phyloP scores from a whole-genome alignment of 2,888 invertebrate species.

The Prosapia bicincta region DNA sequence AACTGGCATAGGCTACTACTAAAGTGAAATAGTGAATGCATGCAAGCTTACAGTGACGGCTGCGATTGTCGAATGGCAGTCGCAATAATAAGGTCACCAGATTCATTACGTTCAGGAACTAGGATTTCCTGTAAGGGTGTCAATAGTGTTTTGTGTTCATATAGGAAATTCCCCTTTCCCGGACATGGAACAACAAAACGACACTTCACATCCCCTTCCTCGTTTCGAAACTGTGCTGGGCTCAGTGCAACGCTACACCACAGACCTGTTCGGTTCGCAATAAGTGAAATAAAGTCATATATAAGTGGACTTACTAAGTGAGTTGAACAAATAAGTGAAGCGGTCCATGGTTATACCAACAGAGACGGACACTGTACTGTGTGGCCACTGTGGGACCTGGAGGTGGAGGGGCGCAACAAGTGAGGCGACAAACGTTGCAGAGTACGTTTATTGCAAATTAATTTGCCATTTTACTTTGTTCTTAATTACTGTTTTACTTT shows the following conservation, averaged over 20 bases:
- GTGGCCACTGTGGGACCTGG: not conserved
- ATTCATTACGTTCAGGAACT: not conserved
- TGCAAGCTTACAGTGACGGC: too few relatives aligned
- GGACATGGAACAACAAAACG: conserved; percentile 9
- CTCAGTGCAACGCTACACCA: not conserved
- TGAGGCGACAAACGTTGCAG: not conserved
- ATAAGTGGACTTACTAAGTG: not conserved
- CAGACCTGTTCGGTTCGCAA: not conserved
- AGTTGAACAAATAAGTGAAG: not conserved
- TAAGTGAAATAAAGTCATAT: not conserved
- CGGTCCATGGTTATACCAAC: not conserved
- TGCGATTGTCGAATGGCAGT: not conserved
- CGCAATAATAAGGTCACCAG: not conserved
- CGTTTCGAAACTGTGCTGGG: conserved; percentile 17
- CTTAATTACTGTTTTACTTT: too few relatives aligned
- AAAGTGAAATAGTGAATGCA: too few relatives aligned
- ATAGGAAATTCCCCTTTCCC: conserved; percentile 16
- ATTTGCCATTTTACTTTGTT: too few relatives aligned
- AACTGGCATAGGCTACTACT: too few relatives aligned
- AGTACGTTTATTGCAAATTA: too few relatives aligned
- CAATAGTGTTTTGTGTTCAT: not conserved
- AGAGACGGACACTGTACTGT: not conserved
- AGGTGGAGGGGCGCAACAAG: not conserved
- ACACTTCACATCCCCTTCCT: conserved; percentile 26
- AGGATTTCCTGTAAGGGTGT: conserved; percentile 2